phyloP scores from a whole-genome alignment of 2,113 vertebrate species.

The Taxidea taxus region DNA sequence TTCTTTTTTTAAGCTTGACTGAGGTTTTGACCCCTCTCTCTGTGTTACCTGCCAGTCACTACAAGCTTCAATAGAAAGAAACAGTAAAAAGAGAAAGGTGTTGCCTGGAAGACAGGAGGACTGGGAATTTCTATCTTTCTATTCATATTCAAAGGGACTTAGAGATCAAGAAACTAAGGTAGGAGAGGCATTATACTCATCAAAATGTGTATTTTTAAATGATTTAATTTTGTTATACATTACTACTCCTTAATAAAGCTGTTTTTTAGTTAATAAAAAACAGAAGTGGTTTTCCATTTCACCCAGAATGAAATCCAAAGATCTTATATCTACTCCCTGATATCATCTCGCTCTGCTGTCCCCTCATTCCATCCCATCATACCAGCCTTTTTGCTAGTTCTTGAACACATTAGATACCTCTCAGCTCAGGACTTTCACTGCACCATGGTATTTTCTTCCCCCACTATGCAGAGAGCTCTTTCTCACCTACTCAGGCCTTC shows the following conservation, averaged over 20 bases:
- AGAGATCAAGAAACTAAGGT: neutral
- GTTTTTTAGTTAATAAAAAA: neutral
- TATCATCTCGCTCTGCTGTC: neutral
- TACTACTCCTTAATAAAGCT: neutral
- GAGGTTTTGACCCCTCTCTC: neutral
- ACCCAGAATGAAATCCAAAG: neutral
- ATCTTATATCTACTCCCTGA: neutral
- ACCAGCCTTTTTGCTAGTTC: neutral
- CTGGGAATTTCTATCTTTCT: neutral
- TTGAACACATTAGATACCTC: neutral
- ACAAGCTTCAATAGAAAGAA: neutral
- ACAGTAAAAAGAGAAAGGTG: neutral
- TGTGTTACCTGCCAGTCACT: neutral
- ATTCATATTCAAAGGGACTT: neutral
- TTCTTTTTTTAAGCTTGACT: neutral
- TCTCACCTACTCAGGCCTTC: neutral
- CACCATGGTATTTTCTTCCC: neutral
- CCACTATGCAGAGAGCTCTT: neutral
- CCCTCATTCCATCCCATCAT: neutral
- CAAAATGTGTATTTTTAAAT: neutral
- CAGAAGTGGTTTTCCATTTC: neutral
- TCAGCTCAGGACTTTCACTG: neutral
- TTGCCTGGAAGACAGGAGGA: neutral
- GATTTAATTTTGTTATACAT: neutral
- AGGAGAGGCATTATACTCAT: neutral